Conservation (phyloP, 2,797 vertebrate genomes). For the Macropodus opercularis region DNA sequence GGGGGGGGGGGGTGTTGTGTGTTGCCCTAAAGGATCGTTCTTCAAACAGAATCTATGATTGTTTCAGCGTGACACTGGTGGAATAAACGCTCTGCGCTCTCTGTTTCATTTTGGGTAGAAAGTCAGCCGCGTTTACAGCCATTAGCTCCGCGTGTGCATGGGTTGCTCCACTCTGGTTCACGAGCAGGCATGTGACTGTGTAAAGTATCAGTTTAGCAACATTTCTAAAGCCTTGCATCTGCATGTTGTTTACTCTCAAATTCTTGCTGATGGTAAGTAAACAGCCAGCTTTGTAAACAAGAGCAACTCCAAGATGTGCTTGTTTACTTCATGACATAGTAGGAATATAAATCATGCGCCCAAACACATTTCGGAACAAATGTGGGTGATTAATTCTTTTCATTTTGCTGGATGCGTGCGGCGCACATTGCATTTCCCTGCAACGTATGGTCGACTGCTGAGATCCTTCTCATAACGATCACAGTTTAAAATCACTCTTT, state of each 20-base stretch:
- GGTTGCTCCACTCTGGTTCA: conserved; percentile 1
- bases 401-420: conserved; percentile 38
- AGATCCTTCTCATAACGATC: conserved; percentile 15
- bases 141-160: conserved; percentile 7
- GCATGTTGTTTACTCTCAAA: conserved; percentile 41
- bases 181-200: conserved; percentile 5
- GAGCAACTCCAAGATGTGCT: conserved; percentile 23
- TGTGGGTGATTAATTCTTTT: conserved; percentile 59
- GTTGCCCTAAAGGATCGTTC: conserved; percentile 46
- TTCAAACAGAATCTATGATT: conserved; percentile 66
- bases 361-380: conserved; percentile 55
- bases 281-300: conserved; percentile 45
- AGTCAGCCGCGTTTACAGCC: too few relatives aligned
- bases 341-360: conserved; percentile 55
- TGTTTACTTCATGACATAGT: conserved; percentile 26
- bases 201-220: conserved; percentile 32
- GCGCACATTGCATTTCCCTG: conserved; percentile 31
- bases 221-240: conserved; percentile 29
- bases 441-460: conserved; percentile 20
- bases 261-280: conserved; percentile 36
- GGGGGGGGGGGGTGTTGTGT: conserved; percentile 27
- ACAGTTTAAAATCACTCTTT: conserved; percentile 24
- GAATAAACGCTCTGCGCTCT: conserved; percentile 22
- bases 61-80: conserved; percentile 60
- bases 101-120: conserved; percentile 23